These are phyloP conservation scores for Falco cherrug DNA, from an alignment of 2,797 vertebrate species.

Conservation along the genomic window DNA sequence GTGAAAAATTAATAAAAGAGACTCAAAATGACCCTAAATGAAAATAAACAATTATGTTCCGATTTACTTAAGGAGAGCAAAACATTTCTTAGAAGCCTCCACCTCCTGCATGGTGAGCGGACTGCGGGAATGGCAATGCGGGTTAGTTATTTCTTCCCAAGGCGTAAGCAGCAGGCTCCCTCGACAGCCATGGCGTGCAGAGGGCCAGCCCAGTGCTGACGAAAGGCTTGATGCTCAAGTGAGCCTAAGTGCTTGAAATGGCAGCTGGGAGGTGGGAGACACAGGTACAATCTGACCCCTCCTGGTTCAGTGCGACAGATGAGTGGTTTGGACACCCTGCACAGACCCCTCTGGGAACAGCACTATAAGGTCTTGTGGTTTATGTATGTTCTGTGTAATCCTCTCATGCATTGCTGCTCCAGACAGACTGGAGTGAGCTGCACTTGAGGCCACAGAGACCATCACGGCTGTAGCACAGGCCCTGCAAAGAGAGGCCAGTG, in stretches of 20 bases:
- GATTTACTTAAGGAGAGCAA: not conserved
- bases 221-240: conserved; percentile 42
- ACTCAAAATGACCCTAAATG: not conserved
- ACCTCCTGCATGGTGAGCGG: not conserved
- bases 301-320: not conserved
- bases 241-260: not conserved
- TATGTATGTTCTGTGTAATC: not conserved
- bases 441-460: not conserved
- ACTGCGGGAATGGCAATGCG: not conserved
- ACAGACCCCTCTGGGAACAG: not conserved
- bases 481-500: not conserved
- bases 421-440: not conserved
- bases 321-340: not conserved
- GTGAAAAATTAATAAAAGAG: not conserved
- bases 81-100: not conserved
- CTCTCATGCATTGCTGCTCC: not conserved
- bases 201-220: conserved; percentile 4
- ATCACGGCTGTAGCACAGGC: not conserved
- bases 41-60: not conserved
- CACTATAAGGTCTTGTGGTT: not conserved
- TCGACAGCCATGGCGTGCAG: conserved; percentile 36
- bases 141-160: not conserved
- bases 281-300: not conserved
- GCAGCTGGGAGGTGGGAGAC: not conserved
- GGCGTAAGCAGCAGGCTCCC: not conserved